Evolutionary conservation across 2,797 vertebrate genomes (phyloP).

Genomic region (Simalia tracyae): DNA sequence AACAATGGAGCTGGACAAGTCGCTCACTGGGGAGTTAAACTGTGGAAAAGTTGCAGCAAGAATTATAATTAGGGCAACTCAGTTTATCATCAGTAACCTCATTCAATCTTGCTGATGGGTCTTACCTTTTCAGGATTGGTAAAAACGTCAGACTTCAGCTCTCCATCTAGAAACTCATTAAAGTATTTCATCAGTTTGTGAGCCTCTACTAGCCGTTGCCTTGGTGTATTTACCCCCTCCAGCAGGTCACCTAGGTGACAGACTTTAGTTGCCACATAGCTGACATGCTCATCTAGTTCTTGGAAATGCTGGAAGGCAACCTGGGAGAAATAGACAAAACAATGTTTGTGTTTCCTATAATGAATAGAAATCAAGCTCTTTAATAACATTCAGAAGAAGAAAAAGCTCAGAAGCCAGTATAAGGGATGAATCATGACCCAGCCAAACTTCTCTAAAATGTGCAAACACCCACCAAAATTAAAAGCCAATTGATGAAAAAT

Average conservation of each 20-base stretch:
- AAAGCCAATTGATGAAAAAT: background rate
- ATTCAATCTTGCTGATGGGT: conserved; percentile 71
- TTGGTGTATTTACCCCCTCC: conserved; percentile 98
- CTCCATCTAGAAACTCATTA: conserved; percentile 99
- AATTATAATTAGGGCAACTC: conserved; percentile 72
- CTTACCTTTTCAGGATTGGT: conserved; percentile 97
- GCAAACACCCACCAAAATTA: background rate
- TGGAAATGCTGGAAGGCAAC: conserved; percentile 99
- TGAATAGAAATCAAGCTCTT: conserved; percentile 24
- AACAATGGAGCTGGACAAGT: conserved; percentile 71
- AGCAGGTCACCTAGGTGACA: conserved; percentile 98
- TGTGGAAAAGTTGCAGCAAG: conserved; percentile 65
- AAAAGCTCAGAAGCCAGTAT: background rate
- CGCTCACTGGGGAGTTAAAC: conserved; percentile 67
- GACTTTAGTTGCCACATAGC: conserved; percentile 98
- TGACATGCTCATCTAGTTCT: conserved; percentile 98
- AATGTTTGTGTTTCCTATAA: conserved; percentile 32
- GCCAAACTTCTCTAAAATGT: background rate
- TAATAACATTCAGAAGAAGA: background rate
- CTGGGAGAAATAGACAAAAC: conserved; percentile 72
- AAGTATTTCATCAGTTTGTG: conserved; percentile 99
- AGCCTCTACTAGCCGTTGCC: conserved; percentile 96
- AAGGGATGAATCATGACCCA: background rate
- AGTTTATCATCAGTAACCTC: conserved; percentile 64
- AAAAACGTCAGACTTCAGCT: conserved; percentile 98